phyloP scores from a whole-genome alignment of 2,888 invertebrate genomes.

The Caenorhabditis wallacei region DNA sequence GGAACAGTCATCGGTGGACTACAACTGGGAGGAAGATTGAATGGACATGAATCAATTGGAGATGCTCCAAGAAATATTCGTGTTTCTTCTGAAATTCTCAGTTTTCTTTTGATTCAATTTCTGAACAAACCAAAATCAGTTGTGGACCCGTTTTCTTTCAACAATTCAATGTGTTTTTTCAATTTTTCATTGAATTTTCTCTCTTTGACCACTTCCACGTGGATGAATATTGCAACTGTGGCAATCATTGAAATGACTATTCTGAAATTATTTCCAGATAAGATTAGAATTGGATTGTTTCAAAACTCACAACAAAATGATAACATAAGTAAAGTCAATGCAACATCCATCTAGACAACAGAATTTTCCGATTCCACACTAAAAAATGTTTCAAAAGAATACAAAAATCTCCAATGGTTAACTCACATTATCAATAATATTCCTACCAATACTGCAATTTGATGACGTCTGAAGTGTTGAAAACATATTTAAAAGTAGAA shows the following conservation, averaged over 20 bases:
- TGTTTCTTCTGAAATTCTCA: slow-evolving; percentile 37
- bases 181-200: slow-evolving; percentile 52
- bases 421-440: slow-evolving; percentile 31
- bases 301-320: slow-evolving; percentile 40
- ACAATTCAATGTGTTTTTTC: slow-evolving; percentile 29
- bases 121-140: slow-evolving; percentile 27
- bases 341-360: slow-evolving; percentile 54
- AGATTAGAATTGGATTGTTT: background rate
- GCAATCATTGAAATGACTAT: slow-evolving; percentile 59
- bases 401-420: background rate
- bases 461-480: slow-evolving; percentile 14
- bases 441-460: slow-evolving; percentile 28
- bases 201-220: slow-evolving; percentile 56
- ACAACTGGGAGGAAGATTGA: slow-evolving; percentile 55
- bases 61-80: slow-evolving; percentile 46
- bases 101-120: background rate
- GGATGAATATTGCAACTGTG: slow-evolving; percentile 53
- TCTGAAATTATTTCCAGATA: slow-evolving; percentile 20
- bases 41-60: slow-evolving; percentile 49
- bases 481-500: slow-evolving; percentile 13
- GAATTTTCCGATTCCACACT: slow-evolving; percentile 53
- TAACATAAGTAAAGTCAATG: slow-evolving; percentile 46
- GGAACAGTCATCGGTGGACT: slow-evolving; percentile 59
- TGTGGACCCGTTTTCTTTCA: background rate
- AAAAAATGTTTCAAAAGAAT: slow-evolving; percentile 6